These are phyloP conservation scores for Dysmachus trigonus DNA, from an alignment of 2,888 invertebrate genomes.

Conservation along the genomic window DNA sequence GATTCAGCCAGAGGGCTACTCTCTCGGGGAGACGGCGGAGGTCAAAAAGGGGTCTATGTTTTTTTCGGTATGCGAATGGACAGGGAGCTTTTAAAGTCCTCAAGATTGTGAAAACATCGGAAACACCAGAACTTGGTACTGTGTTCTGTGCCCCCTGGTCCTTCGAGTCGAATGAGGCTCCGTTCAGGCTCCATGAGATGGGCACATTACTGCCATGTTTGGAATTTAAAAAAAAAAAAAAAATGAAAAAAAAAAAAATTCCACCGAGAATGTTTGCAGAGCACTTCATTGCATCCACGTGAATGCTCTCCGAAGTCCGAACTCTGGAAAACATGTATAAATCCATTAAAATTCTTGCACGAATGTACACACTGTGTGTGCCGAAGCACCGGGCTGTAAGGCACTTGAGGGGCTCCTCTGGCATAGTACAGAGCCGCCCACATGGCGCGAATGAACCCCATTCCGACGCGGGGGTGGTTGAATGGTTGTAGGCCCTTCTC, in stretches of 20 bases:
- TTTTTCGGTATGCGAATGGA: neutral
- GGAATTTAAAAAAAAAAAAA: no score
- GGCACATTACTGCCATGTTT: neutral
- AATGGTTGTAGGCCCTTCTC: neutral
- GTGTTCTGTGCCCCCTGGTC: neutral
- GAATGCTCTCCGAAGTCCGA: conserved; percentile 15
- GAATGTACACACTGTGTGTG: neutral
- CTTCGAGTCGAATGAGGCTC: neutral
- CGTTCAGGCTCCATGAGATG: neutral
- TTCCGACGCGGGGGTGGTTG: neutral
- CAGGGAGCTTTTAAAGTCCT: neutral
- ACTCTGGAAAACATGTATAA: neutral
- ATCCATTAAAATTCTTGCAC: conserved; percentile 9
- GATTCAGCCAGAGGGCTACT: neutral
- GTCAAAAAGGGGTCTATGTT: neutral
- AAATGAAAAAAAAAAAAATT: no score
- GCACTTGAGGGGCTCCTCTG: neutral
- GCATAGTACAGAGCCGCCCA: neutral
- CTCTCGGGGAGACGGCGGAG: neutral
- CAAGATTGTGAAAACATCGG: neutral
- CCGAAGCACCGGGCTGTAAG: neutral
- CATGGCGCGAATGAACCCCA: neutral
- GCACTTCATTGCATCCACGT: conserved; percentile 16
- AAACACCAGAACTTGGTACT: no score
- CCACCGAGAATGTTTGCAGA: conserved; percentile 2